Evolutionary conservation across 2,113 vertebrate species (phyloP), one percentile per base, ranked within the genome.

Genomic region (Pseudorectes ferrugineus): DNA sequence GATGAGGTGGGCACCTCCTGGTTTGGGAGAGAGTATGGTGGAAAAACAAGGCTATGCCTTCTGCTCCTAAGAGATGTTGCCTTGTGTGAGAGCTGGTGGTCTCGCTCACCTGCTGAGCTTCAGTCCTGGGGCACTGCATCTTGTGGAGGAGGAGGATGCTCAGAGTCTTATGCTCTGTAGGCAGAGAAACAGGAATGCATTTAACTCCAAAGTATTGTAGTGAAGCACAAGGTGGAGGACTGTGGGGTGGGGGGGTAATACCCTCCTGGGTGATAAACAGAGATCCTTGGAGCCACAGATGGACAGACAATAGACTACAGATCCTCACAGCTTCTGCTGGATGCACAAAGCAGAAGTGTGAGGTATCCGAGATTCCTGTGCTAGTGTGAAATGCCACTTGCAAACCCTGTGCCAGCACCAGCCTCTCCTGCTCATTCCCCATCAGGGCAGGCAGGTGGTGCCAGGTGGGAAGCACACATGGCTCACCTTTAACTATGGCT

Each of bases 401-500:
- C 14, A 15, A 83, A 55, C 82, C 1, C 7, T 7, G 14, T 43
- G 54, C 83, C 83, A 63, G 48, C n/a, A 46, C 24, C 82, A 74
- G 58, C 61, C 42, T 78, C 49, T 35, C 74, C 70, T 87, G 66
- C 79, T 81, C 73, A 16, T 70, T 79, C 87, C 46, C 54, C 3
- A 7, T 6, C 71, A 26, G 67, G 73, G 57, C 45, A 33, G 48
- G n/a, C 26, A 48, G n/a, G n/a, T 36, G 57, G 38, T 11, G 52
- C 40, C 1, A 2, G 36, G 20, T 0, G 3, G 90, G 83, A 38
- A 72, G 11, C 8, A 25, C 58, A 21, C 70, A 68, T 0, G 0
- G 70, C 76, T 76, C 1, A 0, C 79, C 83, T 92, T 59, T 85
- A 74, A 51, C 79, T 54, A 2, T 3, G 21, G 74, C 29, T 77